Evolutionary conservation across 2,888 invertebrate species (phyloP).

Genomic region (Campoplex nolae): DNA sequence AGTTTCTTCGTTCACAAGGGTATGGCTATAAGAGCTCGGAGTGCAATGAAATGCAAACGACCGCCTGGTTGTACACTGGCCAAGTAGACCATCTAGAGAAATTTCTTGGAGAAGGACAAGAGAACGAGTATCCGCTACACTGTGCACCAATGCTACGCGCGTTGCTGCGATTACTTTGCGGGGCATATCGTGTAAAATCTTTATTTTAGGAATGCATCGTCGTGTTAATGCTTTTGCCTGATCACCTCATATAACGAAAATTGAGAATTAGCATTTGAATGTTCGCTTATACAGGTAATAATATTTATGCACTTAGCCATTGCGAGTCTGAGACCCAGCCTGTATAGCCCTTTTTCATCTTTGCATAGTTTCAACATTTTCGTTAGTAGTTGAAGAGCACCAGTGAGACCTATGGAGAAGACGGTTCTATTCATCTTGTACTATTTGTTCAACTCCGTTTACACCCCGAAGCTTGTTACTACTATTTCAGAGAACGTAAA

Average conservation of each 20-base stretch:
- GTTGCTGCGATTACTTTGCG: not conserved
- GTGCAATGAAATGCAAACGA: constrained; percentile 54
- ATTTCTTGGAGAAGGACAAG: constrained; percentile 6
- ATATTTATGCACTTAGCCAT: not conserved
- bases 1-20: not conserved
- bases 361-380: constrained; percentile 9
- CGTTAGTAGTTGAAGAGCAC: not conserved
- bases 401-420: not conserved
- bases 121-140: not conserved
- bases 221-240: not conserved
- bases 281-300: not conserved
- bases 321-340: not conserved
- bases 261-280: not conserved
- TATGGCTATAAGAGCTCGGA: constrained; percentile 13
- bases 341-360: not conserved
- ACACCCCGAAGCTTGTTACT: constrained; percentile 6
- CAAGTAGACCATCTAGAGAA: constrained; percentile 44
- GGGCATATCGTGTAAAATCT: not conserved
- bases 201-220: constrained; percentile 1
- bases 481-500: constrained; percentile 31
- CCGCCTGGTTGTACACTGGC: constrained; percentile 33
- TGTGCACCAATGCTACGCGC: not conserved
- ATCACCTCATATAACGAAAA: not conserved
- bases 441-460: not conserved
- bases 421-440: not conserved